phyloP scores from a whole-genome alignment of 2,113 vertebrate genomes.

The Burhinus oedicnemus region DNA sequence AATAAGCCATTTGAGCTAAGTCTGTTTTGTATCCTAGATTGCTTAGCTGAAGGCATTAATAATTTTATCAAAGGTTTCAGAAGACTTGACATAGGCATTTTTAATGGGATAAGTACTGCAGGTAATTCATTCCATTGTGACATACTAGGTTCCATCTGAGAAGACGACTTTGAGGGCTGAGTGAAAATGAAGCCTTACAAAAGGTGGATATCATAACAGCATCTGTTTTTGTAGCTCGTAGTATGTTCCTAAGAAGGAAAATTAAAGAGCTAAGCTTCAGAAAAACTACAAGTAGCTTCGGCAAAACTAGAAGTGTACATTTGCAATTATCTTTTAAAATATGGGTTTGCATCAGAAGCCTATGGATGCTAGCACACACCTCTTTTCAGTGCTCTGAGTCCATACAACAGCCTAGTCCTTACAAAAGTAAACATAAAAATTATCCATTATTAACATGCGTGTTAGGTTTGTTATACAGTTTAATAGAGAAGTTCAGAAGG shows the following conservation, averaged over 20 bases:
- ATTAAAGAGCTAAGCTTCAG: neutral
- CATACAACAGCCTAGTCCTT: neutral
- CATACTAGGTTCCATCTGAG: neutral
- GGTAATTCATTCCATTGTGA: neutral
- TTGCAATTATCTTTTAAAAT: neutral
- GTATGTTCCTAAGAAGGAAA: neutral
- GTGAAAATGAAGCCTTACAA: neutral
- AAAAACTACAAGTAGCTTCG: neutral
- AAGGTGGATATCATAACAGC: neutral
- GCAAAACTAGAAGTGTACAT: neutral
- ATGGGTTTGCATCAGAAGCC: neutral
- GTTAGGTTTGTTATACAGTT: neutral
- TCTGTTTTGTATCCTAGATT: neutral
- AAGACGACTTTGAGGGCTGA: neutral
- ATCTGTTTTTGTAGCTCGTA: neutral
- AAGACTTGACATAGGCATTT: neutral
- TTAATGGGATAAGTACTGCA: neutral
- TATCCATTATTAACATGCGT: rapidly evolving
- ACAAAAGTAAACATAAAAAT: neutral
- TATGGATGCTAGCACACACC: neutral
- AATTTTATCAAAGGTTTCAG: neutral
- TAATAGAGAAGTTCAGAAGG: neutral
- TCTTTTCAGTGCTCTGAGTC: neutral
- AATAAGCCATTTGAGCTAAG: neutral
- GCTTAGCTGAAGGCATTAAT: neutral